Base-by-base conservation (phyloP, 2,797 vertebrate genomes). In the Chelon auratus region DNA sequence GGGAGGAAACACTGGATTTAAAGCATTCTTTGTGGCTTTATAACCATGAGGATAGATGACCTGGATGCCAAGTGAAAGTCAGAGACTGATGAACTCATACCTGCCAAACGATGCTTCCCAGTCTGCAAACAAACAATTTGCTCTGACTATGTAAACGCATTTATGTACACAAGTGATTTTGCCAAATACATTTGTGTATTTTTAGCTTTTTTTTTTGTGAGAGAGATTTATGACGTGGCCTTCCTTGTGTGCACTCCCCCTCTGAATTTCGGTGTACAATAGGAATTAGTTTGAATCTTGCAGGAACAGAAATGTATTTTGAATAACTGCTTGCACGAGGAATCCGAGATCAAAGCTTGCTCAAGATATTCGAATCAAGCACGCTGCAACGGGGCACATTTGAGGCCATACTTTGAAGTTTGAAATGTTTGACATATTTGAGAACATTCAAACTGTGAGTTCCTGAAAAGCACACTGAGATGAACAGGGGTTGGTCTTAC, bases 361-460 rank as follows among this genome's bases (percentile, higher is more conserved):
- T 75, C 43, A 43, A 78, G 78, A 75, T 43, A 63, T 58, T 33
- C 30, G 24, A 83, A 82, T 65, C 42, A 12, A 81, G 60, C 56
- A 18, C 59, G 40, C 6, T 57, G 58, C 59, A 76, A 78, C 48
- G 6, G 9, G 73, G 57, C 36, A 57, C 63, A 61, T 75, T 72
- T 76, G 82, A 84, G 75, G 67, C 72, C 17, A 9, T 3, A 55
- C 80, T 90, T 85, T 90, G 85, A 92, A 89, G 80, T 80, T 64
- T 24, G 76, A 81, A 81, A 81, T 86, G 72, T 79, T 82, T 81
- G 85, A 90, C 86, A 79, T 52, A 75, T 82, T 87, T 81, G 40
- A 43, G 59, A 75, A 68, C 52, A n/a, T 75, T 80, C 37, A 72
- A 70, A 77, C 62, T 59, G 42, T 36, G 65, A 65, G 40, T 83